phyloP scores from a whole-genome alignment of 2,113 vertebrate species.

The Mungos mungo region DNA sequence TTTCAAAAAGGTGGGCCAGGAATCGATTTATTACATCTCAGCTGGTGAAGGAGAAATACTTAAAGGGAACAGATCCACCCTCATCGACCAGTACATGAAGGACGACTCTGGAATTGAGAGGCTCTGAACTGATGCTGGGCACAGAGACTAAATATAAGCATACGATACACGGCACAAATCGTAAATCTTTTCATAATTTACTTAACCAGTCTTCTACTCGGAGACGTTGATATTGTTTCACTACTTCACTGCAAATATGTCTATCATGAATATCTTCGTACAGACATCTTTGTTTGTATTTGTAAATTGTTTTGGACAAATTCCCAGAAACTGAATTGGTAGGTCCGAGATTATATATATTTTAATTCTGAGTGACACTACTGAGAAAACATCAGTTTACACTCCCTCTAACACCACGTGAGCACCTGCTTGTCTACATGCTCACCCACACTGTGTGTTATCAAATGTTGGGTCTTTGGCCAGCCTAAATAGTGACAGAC shows the following conservation, averaged over 20 bases:
- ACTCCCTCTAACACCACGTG: background rate
- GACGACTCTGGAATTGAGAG: background rate
- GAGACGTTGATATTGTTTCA: background rate
- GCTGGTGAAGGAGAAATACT: slow-evolving; percentile 15
- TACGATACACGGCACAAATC: background rate
- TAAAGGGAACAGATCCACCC: background rate
- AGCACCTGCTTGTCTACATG: background rate
- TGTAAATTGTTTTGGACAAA: slow-evolving; percentile 40
- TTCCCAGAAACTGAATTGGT: slow-evolving; percentile 13
- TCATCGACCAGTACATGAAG: background rate
- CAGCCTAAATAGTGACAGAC: background rate
- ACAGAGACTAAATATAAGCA: background rate
- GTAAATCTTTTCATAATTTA: background rate
- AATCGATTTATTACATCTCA: background rate
- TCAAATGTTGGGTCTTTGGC: background rate
- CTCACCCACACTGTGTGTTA: background rate
- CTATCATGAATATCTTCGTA: background rate
- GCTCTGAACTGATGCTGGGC: background rate
- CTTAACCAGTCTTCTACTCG: background rate
- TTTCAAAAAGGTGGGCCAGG: background rate
- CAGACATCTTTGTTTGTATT: background rate
- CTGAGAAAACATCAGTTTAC: background rate
- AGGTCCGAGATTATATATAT: background rate
- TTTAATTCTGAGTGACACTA: background rate
- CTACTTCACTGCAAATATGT: background rate